A percentile compares a stretch with the other conserved stretches of the same genome.
Conservation (phyloP, 2,888 invertebrate species). For the Deilephila elpenor region DNA sequence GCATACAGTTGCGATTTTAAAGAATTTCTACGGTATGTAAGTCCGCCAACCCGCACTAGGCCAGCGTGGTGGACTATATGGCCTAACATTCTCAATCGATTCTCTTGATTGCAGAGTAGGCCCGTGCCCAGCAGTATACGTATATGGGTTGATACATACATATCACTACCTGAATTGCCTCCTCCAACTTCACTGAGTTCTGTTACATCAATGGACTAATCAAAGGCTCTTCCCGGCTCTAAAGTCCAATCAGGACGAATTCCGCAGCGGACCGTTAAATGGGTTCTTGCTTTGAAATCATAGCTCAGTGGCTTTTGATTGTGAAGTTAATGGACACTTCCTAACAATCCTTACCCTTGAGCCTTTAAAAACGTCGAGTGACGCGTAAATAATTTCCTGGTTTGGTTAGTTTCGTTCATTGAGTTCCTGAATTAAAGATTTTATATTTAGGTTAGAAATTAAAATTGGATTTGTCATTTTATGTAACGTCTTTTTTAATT, state of each 20-base stretch:
- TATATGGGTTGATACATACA: too few species aligned
- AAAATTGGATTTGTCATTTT: too few species aligned
- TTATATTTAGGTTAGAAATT: too few species aligned
- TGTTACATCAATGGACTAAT: background rate
- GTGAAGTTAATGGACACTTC: background rate
- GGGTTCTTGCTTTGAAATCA: constrained; percentile 21
- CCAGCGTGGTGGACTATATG: too few species aligned
- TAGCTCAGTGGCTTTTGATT: constrained; percentile 8
- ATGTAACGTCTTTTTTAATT: too few species aligned
- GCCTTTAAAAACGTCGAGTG: background rate
- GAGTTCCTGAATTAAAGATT: too few species aligned
- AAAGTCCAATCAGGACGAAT: constrained; percentile 7
- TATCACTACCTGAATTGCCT: background rate
- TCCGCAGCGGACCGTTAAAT: constrained; percentile 21
- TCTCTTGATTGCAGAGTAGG: too few species aligned
- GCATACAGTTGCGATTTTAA: too few species aligned
- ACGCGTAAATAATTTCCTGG: background rate
- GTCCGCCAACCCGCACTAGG: too few species aligned
- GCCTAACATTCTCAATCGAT: too few species aligned
- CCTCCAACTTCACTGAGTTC: background rate
- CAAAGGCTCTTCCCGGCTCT: constrained; percentile 5
- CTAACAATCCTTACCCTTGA: background rate
- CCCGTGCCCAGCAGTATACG: too few species aligned
- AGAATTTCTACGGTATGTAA: too few species aligned
- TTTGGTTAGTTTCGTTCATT: background rate